Evolutionary conservation across 1,140 invertebrate species (phyloP).

Genomic region (Ceratosolen fusciceps): DNA sequence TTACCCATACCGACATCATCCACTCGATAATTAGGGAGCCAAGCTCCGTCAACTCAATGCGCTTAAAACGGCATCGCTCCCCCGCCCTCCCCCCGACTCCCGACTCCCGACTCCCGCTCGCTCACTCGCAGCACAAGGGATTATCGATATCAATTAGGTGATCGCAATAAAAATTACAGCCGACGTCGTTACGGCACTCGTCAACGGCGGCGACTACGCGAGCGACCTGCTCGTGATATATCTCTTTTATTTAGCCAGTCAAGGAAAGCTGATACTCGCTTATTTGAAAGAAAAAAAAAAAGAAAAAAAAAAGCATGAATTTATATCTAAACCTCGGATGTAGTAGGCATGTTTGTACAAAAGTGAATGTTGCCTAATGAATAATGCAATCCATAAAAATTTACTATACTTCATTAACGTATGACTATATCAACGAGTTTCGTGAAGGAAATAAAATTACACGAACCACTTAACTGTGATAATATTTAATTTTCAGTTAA

Average conservation of each 20-base stretch:
- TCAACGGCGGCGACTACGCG: neutral
- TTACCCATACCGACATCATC: neutral
- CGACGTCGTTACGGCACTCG: neutral
- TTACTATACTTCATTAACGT: no score
- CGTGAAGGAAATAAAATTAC: constrained; percentile 2
- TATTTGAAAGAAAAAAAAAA: no score
- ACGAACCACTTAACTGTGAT: neutral
- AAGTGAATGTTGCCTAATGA: constrained; percentile 5
- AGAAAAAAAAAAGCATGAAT: neutral
- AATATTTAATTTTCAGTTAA: constrained; percentile 10
- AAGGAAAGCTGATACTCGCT: no score
- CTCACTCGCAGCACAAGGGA: no score
- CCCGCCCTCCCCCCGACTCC: no score
- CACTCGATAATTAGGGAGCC: no score
- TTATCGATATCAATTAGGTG: no score
- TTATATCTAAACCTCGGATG: neutral
- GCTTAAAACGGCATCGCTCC: no score
- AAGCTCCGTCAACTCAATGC: no score
- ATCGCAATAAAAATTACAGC: neutral
- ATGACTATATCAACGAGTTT: constrained; percentile 11
- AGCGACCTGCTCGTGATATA: neutral
- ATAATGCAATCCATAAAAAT: neutral
- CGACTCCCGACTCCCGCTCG: no score
- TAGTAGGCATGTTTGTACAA: constrained; percentile 5
- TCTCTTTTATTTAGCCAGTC: neutral